Conservation (phyloP, 2,113 vertebrate genomes). For the Ictidomys tridecemlineatus region DNA sequence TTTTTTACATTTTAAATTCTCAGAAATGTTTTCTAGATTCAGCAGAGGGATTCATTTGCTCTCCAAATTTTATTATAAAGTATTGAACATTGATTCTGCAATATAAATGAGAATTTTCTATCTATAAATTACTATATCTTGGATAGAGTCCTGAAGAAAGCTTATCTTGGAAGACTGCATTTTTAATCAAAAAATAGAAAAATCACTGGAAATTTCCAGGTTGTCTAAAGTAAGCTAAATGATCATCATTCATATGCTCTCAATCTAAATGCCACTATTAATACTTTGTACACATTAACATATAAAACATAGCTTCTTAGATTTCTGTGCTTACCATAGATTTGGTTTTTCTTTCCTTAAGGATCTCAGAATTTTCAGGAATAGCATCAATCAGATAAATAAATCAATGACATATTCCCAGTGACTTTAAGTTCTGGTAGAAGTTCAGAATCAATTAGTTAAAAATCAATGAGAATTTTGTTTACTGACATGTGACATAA, state of each 20-base stretch:
- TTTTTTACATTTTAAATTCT: slow-evolving; percentile 37
- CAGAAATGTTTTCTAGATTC: slow-evolving; percentile 5
- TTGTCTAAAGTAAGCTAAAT: slow-evolving; percentile 33
- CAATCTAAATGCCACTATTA: neutral
- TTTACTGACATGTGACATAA: neutral
- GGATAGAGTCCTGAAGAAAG: slow-evolving; percentile 72
- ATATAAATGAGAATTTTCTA: slow-evolving; percentile 81
- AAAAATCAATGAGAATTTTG: neutral
- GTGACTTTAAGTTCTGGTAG: neutral
- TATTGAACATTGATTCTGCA: slow-evolving; percentile 79
- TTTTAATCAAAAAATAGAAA: slow-evolving; percentile 56
- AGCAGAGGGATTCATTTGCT: slow-evolving; percentile 73
- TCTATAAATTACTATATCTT: slow-evolving; percentile 84
- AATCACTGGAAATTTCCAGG: slow-evolving; percentile 66
- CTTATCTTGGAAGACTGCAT: slow-evolving; percentile 58
- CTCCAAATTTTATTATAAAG: slow-evolving; percentile 74
- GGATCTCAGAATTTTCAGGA: neutral
- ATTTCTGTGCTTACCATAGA: neutral
- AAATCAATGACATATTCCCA: neutral
- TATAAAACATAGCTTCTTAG: neutral
- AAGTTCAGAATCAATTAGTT: neutral
- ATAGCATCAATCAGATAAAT: neutral
- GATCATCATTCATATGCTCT: neutral
- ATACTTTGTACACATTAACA: neutral
- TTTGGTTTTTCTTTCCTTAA: neutral